A percentile compares a stretch with the other conserved stretches of the same genome.
These are phyloP conservation scores for Melanchra persicariae DNA, from an alignment of 2,888 invertebrate genomes.

Conservation along the genomic window DNA sequence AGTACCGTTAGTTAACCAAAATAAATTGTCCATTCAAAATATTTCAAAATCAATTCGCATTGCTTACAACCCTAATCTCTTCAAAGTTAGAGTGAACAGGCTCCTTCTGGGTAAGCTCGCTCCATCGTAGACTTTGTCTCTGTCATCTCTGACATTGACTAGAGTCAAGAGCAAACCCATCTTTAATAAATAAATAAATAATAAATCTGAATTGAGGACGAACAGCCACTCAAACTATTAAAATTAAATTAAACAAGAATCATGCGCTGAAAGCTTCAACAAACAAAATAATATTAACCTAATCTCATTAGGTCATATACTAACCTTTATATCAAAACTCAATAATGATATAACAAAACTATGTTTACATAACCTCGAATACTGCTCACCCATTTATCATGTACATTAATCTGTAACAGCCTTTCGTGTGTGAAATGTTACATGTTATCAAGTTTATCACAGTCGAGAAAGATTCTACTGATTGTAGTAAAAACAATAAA, in stretches of 20 bases:
- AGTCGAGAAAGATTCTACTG: constrained; percentile 47
- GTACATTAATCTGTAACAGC: constrained; percentile 63
- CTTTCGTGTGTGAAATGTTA: constrained; percentile 62
- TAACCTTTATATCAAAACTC: constrained; percentile 54
- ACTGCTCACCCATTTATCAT: constrained; percentile 46
- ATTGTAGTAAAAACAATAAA: constrained; percentile 54
- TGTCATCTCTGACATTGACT: too few species aligned
- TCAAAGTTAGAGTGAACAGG: too few species aligned
- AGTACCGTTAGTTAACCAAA: not conserved
- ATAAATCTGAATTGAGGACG: not conserved
- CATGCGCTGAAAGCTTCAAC: constrained; percentile 19
- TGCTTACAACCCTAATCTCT: too few species aligned
- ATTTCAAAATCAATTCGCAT: not conserved
- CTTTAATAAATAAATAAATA: too few species aligned
- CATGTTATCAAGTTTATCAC: constrained; percentile 37
- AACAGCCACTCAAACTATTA: not conserved
- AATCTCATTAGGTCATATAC: constrained; percentile 52
- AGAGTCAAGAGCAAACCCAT: too few species aligned
- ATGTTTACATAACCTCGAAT: constrained; percentile 57
- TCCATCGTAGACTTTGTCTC: too few species aligned
- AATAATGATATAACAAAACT: constrained; percentile 57
- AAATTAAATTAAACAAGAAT: constrained; percentile 26
- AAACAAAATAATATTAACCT: constrained; percentile 41
- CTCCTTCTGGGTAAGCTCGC: too few species aligned
- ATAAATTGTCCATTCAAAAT: not conserved